A percentile compares a stretch with the other conserved stretches of the same genome.
These are phyloP conservation scores for Cyprinodon tularosa DNA, from an alignment of 2,113 vertebrate genomes.

Conservation along the genomic window DNA sequence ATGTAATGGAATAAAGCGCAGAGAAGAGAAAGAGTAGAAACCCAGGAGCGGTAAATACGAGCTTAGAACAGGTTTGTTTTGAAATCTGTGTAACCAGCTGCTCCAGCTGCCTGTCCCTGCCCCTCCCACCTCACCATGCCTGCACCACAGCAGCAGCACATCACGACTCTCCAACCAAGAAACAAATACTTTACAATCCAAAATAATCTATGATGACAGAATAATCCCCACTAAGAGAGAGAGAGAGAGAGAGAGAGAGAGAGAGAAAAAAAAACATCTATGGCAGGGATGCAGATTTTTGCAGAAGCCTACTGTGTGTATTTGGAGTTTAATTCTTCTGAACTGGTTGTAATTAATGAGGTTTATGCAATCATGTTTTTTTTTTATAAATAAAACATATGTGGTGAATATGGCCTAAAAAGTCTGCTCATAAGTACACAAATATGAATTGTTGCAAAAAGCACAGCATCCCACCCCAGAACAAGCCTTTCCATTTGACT, in stretches of 20 bases:
- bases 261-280: not conserved
- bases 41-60: not conserved
- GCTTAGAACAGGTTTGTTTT: slow-evolving; percentile 20
- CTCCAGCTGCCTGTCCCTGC: slow-evolving; percentile 63
- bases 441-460: not conserved
- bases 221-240: not conserved
- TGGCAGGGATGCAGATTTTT: not conserved
- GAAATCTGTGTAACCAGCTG: slow-evolving; percentile 43
- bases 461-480: not conserved
- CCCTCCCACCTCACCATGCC: slow-evolving; percentile 49
- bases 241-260: too few relatives aligned
- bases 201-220: slow-evolving; percentile 28
- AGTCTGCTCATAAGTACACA: not conserved
- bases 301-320: not conserved
- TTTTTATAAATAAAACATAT: not conserved
- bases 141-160: slow-evolving; percentile 37
- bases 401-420: not conserved
- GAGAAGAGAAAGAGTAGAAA: not conserved
- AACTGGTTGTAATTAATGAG: not conserved
- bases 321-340: not conserved
- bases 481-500: not conserved
- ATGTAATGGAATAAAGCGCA: slow-evolving; percentile 32
- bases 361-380: not conserved
- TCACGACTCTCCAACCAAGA: slow-evolving; percentile 46
- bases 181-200: slow-evolving; percentile 3